phyloP scores from a whole-genome alignment of 2,797 vertebrate genomes.

The Eleutherodactylus coqui region DNA sequence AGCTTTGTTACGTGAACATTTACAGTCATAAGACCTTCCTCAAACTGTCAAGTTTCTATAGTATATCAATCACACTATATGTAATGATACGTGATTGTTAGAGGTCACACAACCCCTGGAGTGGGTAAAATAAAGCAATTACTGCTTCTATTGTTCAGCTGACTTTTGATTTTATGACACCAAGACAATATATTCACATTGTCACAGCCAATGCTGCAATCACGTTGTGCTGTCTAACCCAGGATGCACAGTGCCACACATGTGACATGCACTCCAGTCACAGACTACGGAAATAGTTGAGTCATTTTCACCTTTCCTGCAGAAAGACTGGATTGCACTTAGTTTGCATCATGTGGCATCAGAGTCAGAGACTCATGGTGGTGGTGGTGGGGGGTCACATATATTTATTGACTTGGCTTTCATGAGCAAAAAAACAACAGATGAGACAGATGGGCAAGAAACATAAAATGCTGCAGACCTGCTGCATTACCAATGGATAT shows the following conservation, averaged over 20 bases:
- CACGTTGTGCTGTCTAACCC: neutral
- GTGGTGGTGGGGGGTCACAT: neutral
- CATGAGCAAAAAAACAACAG: neutral
- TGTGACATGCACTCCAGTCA: neutral
- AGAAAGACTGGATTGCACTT: neutral
- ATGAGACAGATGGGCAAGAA: neutral
- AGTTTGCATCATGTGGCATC: neutral
- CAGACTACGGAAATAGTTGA: neutral
- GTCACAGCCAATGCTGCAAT: neutral
- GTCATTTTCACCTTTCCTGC: neutral
- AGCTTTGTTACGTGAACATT: too few species aligned
- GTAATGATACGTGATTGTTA: neutral
- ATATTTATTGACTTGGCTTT: neutral
- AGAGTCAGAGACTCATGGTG: neutral
- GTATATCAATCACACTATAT: neutral
- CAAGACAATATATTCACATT: neutral
- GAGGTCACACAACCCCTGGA: neutral
- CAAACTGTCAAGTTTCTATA: too few species aligned
- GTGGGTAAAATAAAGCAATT: neutral
- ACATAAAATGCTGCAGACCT: slow-evolving; percentile 17
- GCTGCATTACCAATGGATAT: slow-evolving; percentile 1
- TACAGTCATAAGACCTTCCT: too few species aligned
- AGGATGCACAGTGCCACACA: neutral
- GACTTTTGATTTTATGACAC: neutral
- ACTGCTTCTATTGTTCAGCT: neutral